Conservation (phyloP, 2,797 vertebrate species). For the Natrix natrix region DNA sequence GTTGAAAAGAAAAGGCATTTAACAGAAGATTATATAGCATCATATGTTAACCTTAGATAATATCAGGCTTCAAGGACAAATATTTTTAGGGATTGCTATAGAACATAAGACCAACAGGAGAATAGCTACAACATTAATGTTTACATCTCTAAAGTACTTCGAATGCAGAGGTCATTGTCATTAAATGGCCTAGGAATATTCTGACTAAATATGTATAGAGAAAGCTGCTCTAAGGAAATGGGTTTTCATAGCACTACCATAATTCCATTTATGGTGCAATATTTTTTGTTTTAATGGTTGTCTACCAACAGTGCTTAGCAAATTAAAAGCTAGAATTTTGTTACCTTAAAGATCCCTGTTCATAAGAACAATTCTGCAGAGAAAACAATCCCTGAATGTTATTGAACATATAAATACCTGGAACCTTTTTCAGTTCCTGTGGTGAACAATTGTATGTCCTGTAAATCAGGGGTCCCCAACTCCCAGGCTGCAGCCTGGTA, state of each 20-base stretch:
- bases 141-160: background rate
- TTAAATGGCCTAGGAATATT: background rate
- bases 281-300: background rate
- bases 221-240: background rate
- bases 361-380: background rate
- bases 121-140: slow-evolving; percentile 26
- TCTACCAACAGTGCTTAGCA: background rate
- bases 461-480: background rate
- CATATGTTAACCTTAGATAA: slow-evolving; percentile 27
- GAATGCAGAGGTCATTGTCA: background rate
- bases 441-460: background rate
- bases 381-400: background rate
- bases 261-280: background rate
- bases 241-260: background rate
- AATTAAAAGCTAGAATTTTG: background rate
- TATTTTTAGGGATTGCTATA: background rate
- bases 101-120: slow-evolving; percentile 8
- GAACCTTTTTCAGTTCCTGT: background rate
- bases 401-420: background rate
- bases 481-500: background rate
- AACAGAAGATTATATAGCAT: slow-evolving; percentile 29
- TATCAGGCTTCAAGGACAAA: slow-evolving; percentile 15
- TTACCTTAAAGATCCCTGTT: background rate
- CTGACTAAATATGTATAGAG: background rate
- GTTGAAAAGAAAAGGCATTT: slow-evolving; percentile 49